Conservation (phyloP, 2,797 vertebrate species). For the Acestrorhynchus altus region DNA sequence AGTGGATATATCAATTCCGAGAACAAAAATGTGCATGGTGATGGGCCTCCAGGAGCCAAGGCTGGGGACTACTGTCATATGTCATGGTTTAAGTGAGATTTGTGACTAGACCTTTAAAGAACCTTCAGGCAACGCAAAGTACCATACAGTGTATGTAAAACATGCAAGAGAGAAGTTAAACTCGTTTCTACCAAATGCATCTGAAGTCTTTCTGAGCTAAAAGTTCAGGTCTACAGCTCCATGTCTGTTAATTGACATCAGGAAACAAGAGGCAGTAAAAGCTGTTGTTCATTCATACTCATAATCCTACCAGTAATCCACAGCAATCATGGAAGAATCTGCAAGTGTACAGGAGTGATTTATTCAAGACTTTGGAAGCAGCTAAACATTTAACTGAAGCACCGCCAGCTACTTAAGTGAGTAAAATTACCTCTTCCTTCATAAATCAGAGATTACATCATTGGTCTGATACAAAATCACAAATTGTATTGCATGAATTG, state of each 20-base stretch:
- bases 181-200: not conserved
- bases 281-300: conserved; percentile 36
- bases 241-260: conserved; percentile 22
- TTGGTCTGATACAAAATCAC: conserved; percentile 23
- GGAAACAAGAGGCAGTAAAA: conserved; percentile 47
- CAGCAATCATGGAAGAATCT: conserved; percentile 34
- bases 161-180: too few species aligned
- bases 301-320: conserved; percentile 44
- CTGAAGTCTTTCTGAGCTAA: not conserved
- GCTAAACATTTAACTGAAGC: conserved; percentile 19
- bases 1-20: too few species aligned
- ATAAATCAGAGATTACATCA: conserved; percentile 36
- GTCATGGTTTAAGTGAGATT: too few species aligned
- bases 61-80: too few species aligned
- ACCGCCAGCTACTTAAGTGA: conserved; percentile 35
- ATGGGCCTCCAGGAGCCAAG: too few species aligned
- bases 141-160: too few species aligned
- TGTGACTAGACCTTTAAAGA: too few species aligned
- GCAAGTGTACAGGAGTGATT: conserved; percentile 26
- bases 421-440: conserved; percentile 35
- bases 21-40: too few species aligned
- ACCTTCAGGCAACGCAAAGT: too few species aligned
- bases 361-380: conserved; percentile 40
- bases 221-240: conserved; percentile 3
- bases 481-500: conserved; percentile 17